These are phyloP conservation scores for Euproctis similis DNA, from an alignment of 2,888 invertebrate species.

Conservation along the genomic window DNA sequence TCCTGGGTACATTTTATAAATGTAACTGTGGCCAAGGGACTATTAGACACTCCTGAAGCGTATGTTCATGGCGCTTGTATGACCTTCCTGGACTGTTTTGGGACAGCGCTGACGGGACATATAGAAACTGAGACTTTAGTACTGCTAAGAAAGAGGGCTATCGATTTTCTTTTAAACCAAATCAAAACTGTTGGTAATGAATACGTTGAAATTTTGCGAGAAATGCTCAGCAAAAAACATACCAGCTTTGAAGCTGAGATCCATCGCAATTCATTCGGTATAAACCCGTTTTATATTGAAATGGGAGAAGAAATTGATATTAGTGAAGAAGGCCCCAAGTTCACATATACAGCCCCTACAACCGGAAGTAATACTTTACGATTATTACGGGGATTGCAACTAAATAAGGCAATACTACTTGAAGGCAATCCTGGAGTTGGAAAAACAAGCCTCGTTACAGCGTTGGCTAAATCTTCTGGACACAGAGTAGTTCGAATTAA, in stretches of 20 bases:
- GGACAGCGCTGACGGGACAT: constrained; percentile 85
- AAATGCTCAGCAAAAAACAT: constrained; percentile 47
- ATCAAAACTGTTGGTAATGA: constrained; percentile 56
- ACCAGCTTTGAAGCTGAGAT: constrained; percentile 47
- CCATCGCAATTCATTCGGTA: constrained; percentile 77
- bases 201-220: constrained; percentile 40
- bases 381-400: constrained; percentile 89
- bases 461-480: constrained; percentile 89
- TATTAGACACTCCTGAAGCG: constrained; percentile 76
- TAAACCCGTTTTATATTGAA: constrained; percentile 84
- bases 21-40: constrained; percentile 57
- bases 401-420: constrained; percentile 93
- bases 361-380: constrained; percentile 88
- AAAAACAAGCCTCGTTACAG: constrained; percentile 95
- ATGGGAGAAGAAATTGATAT: constrained; percentile 53
- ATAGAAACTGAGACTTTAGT: constrained; percentile 75
- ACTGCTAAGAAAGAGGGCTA: constrained; percentile 66
- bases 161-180: constrained; percentile 74
- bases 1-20: constrained; percentile 96
- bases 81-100: constrained; percentile 93
- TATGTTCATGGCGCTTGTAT: constrained; percentile 93
- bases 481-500: constrained; percentile 94
- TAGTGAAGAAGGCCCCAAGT: constrained; percentile 51
- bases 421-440: constrained; percentile 99
- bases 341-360: constrained; percentile 86